A percentile compares a stretch with the other conserved stretches of the same genome.
These are phyloP conservation scores for Prunella strophiata DNA, from an alignment of 2,797 vertebrate species.

Conservation along the genomic window DNA sequence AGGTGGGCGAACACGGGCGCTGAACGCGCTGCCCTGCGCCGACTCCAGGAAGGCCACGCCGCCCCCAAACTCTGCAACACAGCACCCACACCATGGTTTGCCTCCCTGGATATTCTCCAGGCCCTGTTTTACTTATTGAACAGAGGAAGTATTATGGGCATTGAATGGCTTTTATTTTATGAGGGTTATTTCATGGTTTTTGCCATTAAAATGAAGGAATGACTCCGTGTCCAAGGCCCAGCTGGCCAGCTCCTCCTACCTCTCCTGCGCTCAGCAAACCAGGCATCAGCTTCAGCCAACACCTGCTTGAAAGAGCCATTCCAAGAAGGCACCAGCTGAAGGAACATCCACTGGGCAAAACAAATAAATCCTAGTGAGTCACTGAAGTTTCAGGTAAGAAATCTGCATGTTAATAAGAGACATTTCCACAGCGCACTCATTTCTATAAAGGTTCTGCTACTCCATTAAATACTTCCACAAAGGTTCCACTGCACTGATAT, in stretches of 20 bases:
- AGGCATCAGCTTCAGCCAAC: conserved; percentile 89
- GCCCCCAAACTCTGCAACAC: conserved; percentile 73
- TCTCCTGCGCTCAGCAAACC: conserved; percentile 91
- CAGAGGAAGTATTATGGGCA: no score
- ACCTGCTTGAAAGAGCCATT: conserved; percentile 94
- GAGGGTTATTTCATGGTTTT: neutral
- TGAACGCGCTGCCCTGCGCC: conserved; percentile 84
- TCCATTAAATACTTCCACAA: neutral
- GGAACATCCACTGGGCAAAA: conserved; percentile 92
- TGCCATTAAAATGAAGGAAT: neutral
- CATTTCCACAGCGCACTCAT: neutral
- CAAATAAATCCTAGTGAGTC: neutral
- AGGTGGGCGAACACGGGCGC: conserved; percentile 86
- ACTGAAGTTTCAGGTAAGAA: neutral
- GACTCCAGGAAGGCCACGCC: conserved; percentile 86
- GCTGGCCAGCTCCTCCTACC: conserved; percentile 73
- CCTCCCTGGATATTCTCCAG: neutral
- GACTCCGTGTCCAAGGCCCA: fast-evolving
- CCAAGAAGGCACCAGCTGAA: conserved; percentile 94
- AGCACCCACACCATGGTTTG: neutral
- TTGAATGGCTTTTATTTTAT: neutral
- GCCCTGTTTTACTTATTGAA: fast-evolving
- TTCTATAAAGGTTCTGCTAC: neutral
- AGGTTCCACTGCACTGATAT: no score
- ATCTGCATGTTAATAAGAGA: neutral